Evolutionary conservation across 30 jellyfish, hydroid and myxozoan species (phyloP).

Genomic region (Cassiopea andromeda): DNA sequence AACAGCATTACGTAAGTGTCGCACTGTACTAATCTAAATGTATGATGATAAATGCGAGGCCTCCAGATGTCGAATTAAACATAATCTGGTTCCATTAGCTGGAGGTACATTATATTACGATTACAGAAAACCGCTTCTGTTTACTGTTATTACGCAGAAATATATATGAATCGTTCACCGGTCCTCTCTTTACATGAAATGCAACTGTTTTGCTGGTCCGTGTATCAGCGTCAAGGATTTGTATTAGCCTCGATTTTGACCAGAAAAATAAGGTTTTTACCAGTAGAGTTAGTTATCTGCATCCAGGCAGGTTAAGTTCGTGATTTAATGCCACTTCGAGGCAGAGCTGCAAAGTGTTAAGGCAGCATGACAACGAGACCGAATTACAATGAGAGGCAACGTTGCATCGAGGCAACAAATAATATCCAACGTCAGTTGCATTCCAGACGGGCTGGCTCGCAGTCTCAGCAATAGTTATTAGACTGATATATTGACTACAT

Average conservation of each 20-base stretch:
- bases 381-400: constrained; percentile 1
- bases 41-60: not conserved
- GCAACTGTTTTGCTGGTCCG: constrained; percentile 8
- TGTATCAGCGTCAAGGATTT: not conserved
- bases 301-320: not conserved
- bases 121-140: constrained; percentile 20
- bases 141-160: constrained; percentile 3
- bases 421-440: not conserved
- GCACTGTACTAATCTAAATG: not conserved
- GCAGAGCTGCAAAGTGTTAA: not conserved
- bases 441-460: constrained; percentile 11
- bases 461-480: constrained; percentile 2
- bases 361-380: constrained; percentile 6
- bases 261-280: not conserved
- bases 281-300: not conserved
- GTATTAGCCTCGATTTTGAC: constrained; percentile 1
- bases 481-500: not conserved
- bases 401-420: constrained; percentile 4
- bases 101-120: constrained; percentile 21
- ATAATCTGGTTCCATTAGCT: not conserved
- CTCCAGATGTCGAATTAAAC: constrained; percentile 10
- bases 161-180: constrained; percentile 26
- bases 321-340: not conserved
- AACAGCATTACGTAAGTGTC: not conserved
- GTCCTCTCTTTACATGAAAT: constrained; percentile 1